phyloP scores from a whole-genome alignment of 1,140 invertebrate species.

The Drosophila kikkawai region DNA sequence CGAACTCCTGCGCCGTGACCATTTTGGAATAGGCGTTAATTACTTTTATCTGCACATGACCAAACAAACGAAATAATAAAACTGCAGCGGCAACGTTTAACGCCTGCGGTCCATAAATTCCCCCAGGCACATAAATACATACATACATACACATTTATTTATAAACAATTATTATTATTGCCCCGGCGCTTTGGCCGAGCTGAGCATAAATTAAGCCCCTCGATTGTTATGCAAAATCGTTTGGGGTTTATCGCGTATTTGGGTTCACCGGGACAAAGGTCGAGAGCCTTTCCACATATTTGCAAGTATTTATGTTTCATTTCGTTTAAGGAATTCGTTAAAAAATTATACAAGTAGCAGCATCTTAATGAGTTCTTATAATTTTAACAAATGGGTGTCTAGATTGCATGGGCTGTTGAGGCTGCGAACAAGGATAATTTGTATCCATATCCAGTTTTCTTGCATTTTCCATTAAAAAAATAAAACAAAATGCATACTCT shows the following conservation, averaged over 20 bases:
- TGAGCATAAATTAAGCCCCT: constrained; percentile 54
- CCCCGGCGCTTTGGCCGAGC: not conserved
- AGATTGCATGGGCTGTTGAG: too few species aligned
- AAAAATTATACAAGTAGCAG: not conserved
- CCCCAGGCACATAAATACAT: not conserved
- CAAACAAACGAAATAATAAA: constrained; percentile 61
- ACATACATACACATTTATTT: constrained; percentile 44
- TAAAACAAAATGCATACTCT: too few species aligned
- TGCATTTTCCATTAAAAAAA: too few species aligned
- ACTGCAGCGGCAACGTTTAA: constrained; percentile 35
- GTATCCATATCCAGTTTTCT: too few species aligned
- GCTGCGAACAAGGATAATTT: too few species aligned
- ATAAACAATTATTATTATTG: constrained; percentile 63
- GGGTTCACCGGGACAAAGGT: not conserved
- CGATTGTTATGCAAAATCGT: constrained; percentile 46
- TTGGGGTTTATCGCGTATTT: constrained; percentile 11
- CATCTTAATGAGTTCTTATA: not conserved
- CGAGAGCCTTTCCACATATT: not conserved
- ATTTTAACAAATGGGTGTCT: too few species aligned
- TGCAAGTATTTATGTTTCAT: not conserved
- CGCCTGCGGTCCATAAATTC: constrained; percentile 23
- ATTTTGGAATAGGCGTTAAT: constrained; percentile 78
- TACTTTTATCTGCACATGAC: constrained; percentile 71
- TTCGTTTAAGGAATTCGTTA: not conserved
- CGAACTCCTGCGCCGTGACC: constrained; percentile 15